Percentiles rank a stretch among this genome's conserved stretches.
Evolutionary conservation across 1,140 invertebrate species (phyloP).

Genomic region (Branchinecta lindahli): DNA sequence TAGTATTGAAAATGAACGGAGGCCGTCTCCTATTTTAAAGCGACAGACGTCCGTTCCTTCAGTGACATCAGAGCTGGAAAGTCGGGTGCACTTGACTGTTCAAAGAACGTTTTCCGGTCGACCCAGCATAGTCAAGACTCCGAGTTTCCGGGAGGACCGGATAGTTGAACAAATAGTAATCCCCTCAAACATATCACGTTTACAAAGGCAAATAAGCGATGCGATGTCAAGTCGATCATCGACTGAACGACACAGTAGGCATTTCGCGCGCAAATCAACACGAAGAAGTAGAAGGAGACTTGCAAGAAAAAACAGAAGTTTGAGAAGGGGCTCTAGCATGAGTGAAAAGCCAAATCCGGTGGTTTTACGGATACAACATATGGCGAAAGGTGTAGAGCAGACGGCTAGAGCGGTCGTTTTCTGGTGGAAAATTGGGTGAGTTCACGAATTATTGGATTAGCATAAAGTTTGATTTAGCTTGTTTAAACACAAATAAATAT

Average conservation of each 20-base stretch:
- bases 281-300: background rate
- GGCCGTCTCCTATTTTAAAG: background rate
- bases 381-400: background rate
- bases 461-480: background rate
- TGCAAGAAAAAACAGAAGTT: background rate
- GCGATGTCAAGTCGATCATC: background rate
- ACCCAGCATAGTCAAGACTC: background rate
- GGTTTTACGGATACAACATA: background rate
- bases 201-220: background rate
- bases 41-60: background rate
- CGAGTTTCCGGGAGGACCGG: background rate
- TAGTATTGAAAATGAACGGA: background rate
- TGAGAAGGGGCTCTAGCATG: background rate
- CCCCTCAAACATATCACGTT: background rate
- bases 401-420: background rate
- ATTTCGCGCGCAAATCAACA: background rate
- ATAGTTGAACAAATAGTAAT: slow-evolving; percentile 1
- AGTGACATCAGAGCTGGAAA: background rate
- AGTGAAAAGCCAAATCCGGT: background rate
- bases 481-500: too few relatives aligned
- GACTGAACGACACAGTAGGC: background rate
- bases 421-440: background rate
- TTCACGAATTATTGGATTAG: background rate
- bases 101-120: slow-evolving; percentile 2
- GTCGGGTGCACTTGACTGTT: background rate